A percentile compares a stretch with the other conserved stretches of the same genome.
These are phyloP conservation scores for Cassiopea xamachana DNA, from an alignment of 30 jellyfish, hydroid and myxozoan genomes.

Conservation along the genomic window DNA sequence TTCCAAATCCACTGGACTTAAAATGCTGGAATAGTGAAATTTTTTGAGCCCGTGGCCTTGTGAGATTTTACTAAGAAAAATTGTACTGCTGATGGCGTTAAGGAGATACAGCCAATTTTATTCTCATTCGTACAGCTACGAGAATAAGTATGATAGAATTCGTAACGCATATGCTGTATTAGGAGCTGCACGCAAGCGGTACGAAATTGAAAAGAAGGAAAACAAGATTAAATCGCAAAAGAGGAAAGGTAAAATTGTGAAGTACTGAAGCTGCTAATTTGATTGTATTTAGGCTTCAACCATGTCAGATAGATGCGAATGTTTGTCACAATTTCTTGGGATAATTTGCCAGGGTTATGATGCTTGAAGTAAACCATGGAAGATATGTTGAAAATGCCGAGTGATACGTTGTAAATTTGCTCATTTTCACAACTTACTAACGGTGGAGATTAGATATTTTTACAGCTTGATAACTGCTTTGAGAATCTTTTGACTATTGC, in stretches of 20 bases:
- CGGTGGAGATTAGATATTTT: too few relatives aligned
- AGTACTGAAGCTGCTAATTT: neutral
- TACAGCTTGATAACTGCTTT: too few relatives aligned
- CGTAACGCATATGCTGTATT: constrained; percentile 16
- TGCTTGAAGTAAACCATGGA: too few relatives aligned
- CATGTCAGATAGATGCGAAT: too few relatives aligned
- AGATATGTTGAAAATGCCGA: too few relatives aligned
- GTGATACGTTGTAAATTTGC: too few relatives aligned
- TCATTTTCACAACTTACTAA: too few relatives aligned
- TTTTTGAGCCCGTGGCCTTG: neutral
- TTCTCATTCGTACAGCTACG: constrained; percentile 10
- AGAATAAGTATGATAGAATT: constrained; percentile 6
- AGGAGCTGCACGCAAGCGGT: constrained; percentile 43
- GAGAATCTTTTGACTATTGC: too few relatives aligned
- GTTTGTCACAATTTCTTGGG: too few relatives aligned
- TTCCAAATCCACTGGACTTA: too few relatives aligned
- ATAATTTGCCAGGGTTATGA: too few relatives aligned
- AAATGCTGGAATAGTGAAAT: neutral
- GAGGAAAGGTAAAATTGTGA: constrained; percentile 21
- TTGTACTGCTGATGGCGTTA: constrained; percentile 41
- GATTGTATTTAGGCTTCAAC: too few relatives aligned
- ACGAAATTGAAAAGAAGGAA: constrained; percentile 43
- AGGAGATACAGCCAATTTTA: constrained; percentile 69
- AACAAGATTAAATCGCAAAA: neutral
- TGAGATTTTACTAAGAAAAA: neutral